Percentiles rank a stretch among this genome's conserved stretches.
These are phyloP conservation scores for Rallus crepitans DNA, from an alignment of 2,797 vertebrate genomes.

Conservation along the genomic window DNA sequence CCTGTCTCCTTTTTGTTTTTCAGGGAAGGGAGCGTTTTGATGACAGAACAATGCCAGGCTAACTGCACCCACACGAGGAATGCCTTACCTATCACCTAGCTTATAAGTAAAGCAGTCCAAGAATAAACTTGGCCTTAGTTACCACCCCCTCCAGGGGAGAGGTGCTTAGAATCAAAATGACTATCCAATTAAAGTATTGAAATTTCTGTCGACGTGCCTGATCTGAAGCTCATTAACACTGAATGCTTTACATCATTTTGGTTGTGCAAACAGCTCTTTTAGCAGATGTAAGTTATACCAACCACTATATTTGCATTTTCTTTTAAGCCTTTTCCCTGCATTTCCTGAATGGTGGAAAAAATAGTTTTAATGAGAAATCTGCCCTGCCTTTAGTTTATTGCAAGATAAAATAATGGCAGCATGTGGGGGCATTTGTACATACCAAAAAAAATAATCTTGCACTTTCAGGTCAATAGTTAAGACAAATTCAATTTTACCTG, in stretches of 20 bases:
- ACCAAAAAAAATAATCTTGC: not conserved
- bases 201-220: not conserved
- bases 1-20: not conserved
- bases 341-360: not conserved
- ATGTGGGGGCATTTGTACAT: not conserved
- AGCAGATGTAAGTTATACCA: not conserved
- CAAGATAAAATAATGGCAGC: not conserved
- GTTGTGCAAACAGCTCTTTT: not conserved
- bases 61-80: not conserved
- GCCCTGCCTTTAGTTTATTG: not conserved
- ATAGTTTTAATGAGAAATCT: not conserved
- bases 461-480: not conserved
- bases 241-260: not conserved
- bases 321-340: not conserved
- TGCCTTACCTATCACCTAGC: not conserved
- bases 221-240: not conserved
- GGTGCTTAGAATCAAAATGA: not conserved
- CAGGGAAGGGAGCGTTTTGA: not conserved
- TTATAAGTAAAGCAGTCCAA: not conserved
- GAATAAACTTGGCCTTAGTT: constrained; percentile 26
- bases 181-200: not conserved
- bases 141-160: not conserved
- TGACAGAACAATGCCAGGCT: not conserved
- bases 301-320: not conserved
- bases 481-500: not conserved